Evolutionary conservation across 2,113 vertebrate genomes (phyloP).

Genomic region (zebrafish (Danio rerio)): DNA sequence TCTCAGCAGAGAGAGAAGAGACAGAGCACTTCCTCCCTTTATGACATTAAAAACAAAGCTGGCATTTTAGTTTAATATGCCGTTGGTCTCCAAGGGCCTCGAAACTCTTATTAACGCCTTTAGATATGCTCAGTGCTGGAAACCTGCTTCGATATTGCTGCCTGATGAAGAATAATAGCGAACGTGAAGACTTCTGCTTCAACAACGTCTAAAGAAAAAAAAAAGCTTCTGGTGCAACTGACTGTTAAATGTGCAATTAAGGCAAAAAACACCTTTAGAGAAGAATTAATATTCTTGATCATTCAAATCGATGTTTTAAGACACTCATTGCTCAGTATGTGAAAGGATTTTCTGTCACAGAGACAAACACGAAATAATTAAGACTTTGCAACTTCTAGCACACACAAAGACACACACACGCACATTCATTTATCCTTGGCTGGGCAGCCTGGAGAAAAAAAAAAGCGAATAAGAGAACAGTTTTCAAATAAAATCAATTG

Average conservation of each 20-base stretch:
- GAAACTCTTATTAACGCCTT: conserved; percentile 28
- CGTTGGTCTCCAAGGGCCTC: conserved; percentile 18
- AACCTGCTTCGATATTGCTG: not conserved
- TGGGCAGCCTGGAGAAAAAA: conserved; percentile 2
- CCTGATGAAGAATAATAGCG: conserved; percentile 1
- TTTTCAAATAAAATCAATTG: conserved; percentile 38
- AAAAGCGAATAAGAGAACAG: not conserved
- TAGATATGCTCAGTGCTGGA: conserved; percentile 14
- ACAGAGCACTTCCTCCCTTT: not conserved
- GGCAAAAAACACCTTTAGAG: conserved; percentile 30
- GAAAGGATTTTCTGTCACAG: conserved; percentile 15
- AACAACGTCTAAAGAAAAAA: not conserved
- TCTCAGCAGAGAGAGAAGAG: not conserved
- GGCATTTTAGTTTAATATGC: conserved; percentile 30
- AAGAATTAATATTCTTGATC: not conserved
- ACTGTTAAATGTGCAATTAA: conserved; percentile 38
- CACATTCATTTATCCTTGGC: not conserved
- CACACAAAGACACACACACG: not conserved
- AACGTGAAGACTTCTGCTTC: not conserved
- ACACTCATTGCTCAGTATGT: conserved; percentile 18
- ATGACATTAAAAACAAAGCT: conserved; percentile 7
- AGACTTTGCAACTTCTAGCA: conserved; percentile 14
- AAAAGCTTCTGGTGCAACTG: conserved; percentile 29
- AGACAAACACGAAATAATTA: conserved; percentile 11
- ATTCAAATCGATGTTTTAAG: not conserved